These are phyloP conservation scores for Aleiodes alternator DNA, from an alignment of 2,888 invertebrate genomes.

Conservation along the genomic window DNA sequence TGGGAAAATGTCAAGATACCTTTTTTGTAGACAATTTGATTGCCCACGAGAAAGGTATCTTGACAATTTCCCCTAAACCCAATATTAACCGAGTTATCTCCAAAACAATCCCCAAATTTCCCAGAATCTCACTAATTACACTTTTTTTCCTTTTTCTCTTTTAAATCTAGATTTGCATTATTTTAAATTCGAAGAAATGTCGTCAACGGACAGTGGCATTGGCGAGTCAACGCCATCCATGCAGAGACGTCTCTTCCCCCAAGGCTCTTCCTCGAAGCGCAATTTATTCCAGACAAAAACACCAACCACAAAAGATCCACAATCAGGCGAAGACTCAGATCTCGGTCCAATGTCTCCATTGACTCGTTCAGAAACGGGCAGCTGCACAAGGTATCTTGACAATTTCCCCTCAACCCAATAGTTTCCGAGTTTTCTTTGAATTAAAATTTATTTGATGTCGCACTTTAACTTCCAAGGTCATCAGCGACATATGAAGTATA, in stretches of 20 bases:
- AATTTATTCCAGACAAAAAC: conserved; percentile 55
- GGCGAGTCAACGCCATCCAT: conserved; percentile 49
- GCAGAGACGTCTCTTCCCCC: conserved; percentile 61
- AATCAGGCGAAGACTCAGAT: conserved; percentile 68
- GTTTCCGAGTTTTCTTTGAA: too few species aligned
- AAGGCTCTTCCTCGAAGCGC: conserved; percentile 60
- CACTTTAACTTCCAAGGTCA: too few species aligned
- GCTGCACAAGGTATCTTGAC: conserved; percentile 49
- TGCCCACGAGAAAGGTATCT: too few species aligned
- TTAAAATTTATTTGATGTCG: too few species aligned
- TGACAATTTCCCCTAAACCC: too few species aligned
- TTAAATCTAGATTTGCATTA: neutral
- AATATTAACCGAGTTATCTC: too few species aligned
- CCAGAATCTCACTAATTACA: too few species aligned
- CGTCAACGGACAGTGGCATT: conserved; percentile 59
- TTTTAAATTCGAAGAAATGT: conserved; percentile 41
- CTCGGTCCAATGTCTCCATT: conserved; percentile 71
- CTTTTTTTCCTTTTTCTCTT: neutral
- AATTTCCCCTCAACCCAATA: too few species aligned
- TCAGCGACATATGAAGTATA: too few species aligned
- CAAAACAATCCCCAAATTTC: too few species aligned
- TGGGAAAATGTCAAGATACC: too few species aligned
- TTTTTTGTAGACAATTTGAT: too few species aligned
- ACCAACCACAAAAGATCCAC: conserved; percentile 41
- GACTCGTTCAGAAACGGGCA: conserved; percentile 61